Evolutionary conservation across 2,797 vertebrate species (phyloP), one percentile per base, ranked within the genome.

Genomic region (Xyrichtys novacula): DNA sequence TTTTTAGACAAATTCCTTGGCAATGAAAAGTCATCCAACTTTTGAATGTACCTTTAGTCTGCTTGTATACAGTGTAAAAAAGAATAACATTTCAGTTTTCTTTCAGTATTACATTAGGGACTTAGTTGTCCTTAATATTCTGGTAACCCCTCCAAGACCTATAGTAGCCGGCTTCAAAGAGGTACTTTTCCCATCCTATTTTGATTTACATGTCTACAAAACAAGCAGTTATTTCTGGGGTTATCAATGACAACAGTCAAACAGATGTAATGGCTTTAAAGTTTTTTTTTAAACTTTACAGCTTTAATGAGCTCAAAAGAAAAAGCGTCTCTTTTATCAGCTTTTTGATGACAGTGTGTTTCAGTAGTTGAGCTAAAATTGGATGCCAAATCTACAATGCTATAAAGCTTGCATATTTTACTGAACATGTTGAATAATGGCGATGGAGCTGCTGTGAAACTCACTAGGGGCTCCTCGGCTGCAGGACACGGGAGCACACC

Each of bases 381-480:
- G 25, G 22, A 22, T 29, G 64, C 64, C 55, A 72, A 60, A 34
- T 46, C 26, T 40, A 22, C 19, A 44, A 25, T 2, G 19, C 65
- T 42, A 16, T 46, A 6, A 65, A 67, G 49, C 48, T 34, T 29
- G 38, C 26, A 31, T 25, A 25, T 60, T 67, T 64, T 46, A 36
- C 66, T 19, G 28, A 68, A 52, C 55, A 57, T 61, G 64, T 46
- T 75, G 50, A 65, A 65, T 49, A 26, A 59, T 38, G 49, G 54
- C 38, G 34, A 65, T 62, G 22, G 43, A 62, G 65, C 42, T 31
- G n/a, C 48, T 34, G 20, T 19, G 16, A 23, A 58, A 23, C 40
- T 63, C 5, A 15, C 1, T 5, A 9, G 56, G 34, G 42, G 28
- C 40, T 20, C 52, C 32, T 69, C 42, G 14, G 15, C 1, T 55